These are phyloP conservation scores for Lomographa bimaculata DNA, from an alignment of 2,888 invertebrate species.

Conservation along the genomic window DNA sequence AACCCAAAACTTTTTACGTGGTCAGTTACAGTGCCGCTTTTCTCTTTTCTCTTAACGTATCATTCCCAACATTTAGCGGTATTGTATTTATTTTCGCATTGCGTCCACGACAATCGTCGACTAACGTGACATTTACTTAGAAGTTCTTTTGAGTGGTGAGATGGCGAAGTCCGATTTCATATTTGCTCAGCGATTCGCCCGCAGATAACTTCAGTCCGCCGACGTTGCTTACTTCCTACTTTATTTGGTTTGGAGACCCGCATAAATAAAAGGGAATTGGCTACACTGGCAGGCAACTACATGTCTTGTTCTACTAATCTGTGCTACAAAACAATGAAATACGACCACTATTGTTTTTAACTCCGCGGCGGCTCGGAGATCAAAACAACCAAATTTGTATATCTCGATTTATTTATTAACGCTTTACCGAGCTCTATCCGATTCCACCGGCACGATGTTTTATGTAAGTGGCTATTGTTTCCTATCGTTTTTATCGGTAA, in stretches of 20 bases:
- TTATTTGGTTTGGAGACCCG: conserved; percentile 74
- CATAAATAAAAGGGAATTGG: conserved; percentile 67
- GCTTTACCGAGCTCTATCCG: conserved; percentile 47
- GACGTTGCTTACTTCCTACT: conserved; percentile 63
- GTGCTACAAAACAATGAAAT: conserved; percentile 25
- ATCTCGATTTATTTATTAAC: conserved; percentile 36
- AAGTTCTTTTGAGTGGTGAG: conserved; percentile 51
- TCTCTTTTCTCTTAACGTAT: conserved; percentile 75
- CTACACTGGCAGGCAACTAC: conserved; percentile 49
- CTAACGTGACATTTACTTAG: conserved; percentile 38
- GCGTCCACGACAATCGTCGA: conserved; percentile 41
- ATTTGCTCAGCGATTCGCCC: conserved; percentile 68
- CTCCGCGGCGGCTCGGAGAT: conserved; percentile 35
- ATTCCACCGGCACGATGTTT: conserved; percentile 53
- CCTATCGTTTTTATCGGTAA: conserved; percentile 62
- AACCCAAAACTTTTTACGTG: conserved; percentile 82
- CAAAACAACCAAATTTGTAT: conserved; percentile 45
- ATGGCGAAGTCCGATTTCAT: conserved; percentile 58
- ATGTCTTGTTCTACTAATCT: conserved; percentile 36
- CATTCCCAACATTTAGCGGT: conserved; percentile 63
- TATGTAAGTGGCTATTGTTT: conserved; percentile 62
- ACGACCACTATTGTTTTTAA: conserved; percentile 19
- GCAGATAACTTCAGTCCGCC: conserved; percentile 67
- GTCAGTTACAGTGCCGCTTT: conserved; percentile 78
- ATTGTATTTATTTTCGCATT: conserved; percentile 58